Evolutionary conservation across 2,113 vertebrate genomes (phyloP), one percentile per base, ranked within the genome.

Genomic region (Carassius gibelio): DNA sequence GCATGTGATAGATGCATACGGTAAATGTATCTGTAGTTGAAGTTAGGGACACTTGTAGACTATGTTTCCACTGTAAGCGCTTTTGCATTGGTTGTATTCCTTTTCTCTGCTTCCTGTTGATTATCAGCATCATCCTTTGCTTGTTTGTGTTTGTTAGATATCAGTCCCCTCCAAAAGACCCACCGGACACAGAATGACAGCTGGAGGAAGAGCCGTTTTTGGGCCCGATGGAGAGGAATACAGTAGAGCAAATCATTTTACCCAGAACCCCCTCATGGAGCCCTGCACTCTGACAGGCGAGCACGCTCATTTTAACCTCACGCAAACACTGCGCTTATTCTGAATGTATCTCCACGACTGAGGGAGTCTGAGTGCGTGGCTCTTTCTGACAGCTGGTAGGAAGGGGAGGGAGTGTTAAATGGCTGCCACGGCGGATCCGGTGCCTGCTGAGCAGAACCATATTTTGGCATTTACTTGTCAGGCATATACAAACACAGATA

Each of bases 391-490:
- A 86, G 84, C 38, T 50, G 68, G 61, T 66, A 17, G 61, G 61
- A 42, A 71, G 55, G 71, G 45, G 75, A 77, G 83, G 26, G 45
- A 48, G 45, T 9, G 34, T 76, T 78, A 75, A 83, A 83, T 75
- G 69, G 82, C 82, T 83, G 69, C 82, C 82, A 75, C 38, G 55
- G 23, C 5, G 17, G 69, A 83, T 23, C 75, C 50, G 62, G 13
- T 66, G 75, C 30, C 42, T n/a, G 82, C 83, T 68, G 30, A 42
- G 75, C 74, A 69, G 64, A 78, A 84, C 42, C 11, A n/a, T 36
- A 76, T 84, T 84, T 84, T 84, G 72, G 83, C 59, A 84, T 78
- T 84, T 84, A 69, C 61, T 84, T 52, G 61, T 68, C 59, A 69
- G 75, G 61, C 83, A 78, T 68, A 62, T 68, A 84, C 61, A 84